A percentile compares a stretch with the other conserved stretches of the same genome.
These are phyloP conservation scores for Drosophila lutescens DNA, from an alignment of 2,888 invertebrate genomes.

Conservation along the genomic window DNA sequence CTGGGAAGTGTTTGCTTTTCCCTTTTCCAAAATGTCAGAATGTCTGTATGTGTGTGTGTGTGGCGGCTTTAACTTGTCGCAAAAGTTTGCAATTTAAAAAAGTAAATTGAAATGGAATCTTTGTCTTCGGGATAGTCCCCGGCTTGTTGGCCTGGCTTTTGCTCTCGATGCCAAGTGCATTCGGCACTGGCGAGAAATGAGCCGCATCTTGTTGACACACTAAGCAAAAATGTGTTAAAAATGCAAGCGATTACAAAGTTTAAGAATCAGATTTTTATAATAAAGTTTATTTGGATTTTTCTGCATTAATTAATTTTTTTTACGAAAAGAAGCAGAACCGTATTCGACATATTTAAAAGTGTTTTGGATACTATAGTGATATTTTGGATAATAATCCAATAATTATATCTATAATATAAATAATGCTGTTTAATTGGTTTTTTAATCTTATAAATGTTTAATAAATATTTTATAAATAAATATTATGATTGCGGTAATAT, in stretches of 20 bases:
- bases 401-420: too few species aligned
- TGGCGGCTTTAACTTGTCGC: slow-evolving; percentile 59
- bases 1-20: slow-evolving; percentile 30
- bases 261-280: too few species aligned
- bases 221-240: background rate
- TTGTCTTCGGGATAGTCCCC: slow-evolving; percentile 22
- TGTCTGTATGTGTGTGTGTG: slow-evolving; percentile 29
- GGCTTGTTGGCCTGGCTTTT: slow-evolving; percentile 12
- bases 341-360: too few species aligned
- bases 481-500: too few species aligned
- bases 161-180: slow-evolving; percentile 30
- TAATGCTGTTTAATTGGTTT: too few species aligned
- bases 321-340: too few species aligned
- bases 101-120: slow-evolving; percentile 63
- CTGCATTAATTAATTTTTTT: too few species aligned
- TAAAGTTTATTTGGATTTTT: too few species aligned
- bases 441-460: too few species aligned
- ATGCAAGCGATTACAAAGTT: too few species aligned
- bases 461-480: background rate
- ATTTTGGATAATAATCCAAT: too few species aligned
- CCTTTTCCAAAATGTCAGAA: slow-evolving; percentile 13
- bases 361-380: too few species aligned
- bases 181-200: slow-evolving; percentile 54
- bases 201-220: slow-evolving; percentile 41
- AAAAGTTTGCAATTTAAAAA: slow-evolving; percentile 47